Percentiles rank a stretch among this genome's conserved stretches.
Conservation (phyloP, 2,113 vertebrate genomes). For the Fregetta grallaria region DNA sequence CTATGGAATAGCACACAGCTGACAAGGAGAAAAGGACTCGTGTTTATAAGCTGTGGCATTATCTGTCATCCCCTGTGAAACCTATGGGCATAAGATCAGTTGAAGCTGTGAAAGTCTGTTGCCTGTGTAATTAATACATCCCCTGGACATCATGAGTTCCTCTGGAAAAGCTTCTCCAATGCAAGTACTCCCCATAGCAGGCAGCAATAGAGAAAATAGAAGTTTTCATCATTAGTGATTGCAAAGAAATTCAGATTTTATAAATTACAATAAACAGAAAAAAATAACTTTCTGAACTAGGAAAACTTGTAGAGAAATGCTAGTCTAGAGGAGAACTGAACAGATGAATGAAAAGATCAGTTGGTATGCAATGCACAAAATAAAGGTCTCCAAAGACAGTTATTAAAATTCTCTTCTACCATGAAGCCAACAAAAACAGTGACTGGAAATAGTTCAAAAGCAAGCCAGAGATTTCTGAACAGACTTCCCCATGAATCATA, state of each 20-base stretch:
- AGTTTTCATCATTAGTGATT: not conserved
- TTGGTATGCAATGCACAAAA: not conserved
- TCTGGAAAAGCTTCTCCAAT: not conserved
- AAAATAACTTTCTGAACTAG: not conserved
- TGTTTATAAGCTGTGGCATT: not conserved
- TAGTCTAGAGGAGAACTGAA: not conserved
- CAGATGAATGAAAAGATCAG: not conserved
- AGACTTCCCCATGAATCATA: not conserved
- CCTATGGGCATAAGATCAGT: not conserved
- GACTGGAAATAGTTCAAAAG: not conserved
- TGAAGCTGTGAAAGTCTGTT: not conserved
- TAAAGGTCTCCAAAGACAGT: not conserved
- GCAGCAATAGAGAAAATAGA: not conserved
- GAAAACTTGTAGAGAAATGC: not conserved
- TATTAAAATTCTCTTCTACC: not conserved
- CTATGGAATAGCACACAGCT: not conserved
- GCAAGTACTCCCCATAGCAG: not conserved
- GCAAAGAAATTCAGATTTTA: not conserved
- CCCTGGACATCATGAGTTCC: not conserved
- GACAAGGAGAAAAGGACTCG: not conserved
- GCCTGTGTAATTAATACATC: not conserved
- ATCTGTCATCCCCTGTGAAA: not conserved
- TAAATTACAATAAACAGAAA: not conserved
- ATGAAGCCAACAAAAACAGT: not conserved
- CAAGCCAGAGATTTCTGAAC: not conserved